Evolutionary conservation across 53 echinoderm and acorn worm genomes (phyloP), one percentile per base, ranked within the genome.

Genomic region (Holothuria scabra): DNA sequence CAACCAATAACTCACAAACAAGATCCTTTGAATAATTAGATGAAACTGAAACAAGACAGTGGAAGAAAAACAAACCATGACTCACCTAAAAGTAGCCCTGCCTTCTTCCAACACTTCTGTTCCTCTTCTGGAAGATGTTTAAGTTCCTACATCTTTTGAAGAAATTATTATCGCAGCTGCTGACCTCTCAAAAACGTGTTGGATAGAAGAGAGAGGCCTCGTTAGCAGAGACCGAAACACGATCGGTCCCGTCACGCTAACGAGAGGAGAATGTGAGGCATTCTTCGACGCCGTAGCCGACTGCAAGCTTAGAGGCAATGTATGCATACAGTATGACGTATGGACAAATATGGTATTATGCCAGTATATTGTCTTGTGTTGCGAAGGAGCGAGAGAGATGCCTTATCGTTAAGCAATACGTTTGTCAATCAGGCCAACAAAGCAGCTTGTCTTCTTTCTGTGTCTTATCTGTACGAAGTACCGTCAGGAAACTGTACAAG

Each of bases 301-400:
- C 72, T 72, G 23, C 72, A 22, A 67, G 67, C 33, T 67, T 37
- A 20, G 38, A 44, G 72, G n/a, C 72, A 44, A 72, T 72, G 72
- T 72, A 72, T 72, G 72, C 72, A 72, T 72, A 44, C 46, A 26
- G 22, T 72, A 72, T 72, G 72, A 41, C 72, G 72, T 72, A 72
- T 72, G 72, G 48, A 72, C 72, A 72, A 72, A 72, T 72, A 72
- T 72, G 72, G 72, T 72, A 72, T 72, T 72, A 46, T 44, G 32
- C 71, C 72, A 52, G 52, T 18, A 16, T 52, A 52, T 52, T 52
- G 52, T 52, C 52, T 16, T 52, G 52, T 52, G 52, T 52, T 18
- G 52, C 52, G 16, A 52, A 52, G 52, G 16, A 52, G 52, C 52
- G 14, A 52, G 52, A 8, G 52, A 52, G 52, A 52, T 52, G 52